phyloP scores from a whole-genome alignment of 2,113 vertebrate species.

The Ivindomyrus marchei region DNA sequence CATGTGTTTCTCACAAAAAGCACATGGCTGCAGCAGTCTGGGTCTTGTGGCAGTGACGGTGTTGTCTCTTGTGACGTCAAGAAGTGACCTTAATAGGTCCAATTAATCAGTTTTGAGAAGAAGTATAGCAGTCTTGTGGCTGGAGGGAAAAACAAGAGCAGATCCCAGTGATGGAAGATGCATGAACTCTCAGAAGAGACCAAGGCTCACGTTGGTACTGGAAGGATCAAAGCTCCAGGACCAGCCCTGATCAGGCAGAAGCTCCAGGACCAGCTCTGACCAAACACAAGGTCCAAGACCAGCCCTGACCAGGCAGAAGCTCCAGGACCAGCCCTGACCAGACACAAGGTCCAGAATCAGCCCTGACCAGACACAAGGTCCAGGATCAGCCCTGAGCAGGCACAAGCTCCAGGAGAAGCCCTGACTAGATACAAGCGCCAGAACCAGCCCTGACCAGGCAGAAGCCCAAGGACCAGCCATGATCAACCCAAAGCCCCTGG shows the following conservation, averaged over 20 bases:
- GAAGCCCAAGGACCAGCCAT: background rate
- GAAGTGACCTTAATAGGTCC: constrained; percentile 29
- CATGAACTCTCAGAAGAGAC: background rate
- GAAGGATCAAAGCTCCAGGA: background rate
- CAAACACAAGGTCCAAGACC: no score
- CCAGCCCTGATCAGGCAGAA: no score
- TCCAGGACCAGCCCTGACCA: background rate
- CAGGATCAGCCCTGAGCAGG: background rate
- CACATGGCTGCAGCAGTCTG: background rate
- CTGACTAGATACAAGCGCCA: background rate
- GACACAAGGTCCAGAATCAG: background rate
- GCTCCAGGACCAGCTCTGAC: no score
- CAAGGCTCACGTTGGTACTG: background rate
- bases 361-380: background rate
- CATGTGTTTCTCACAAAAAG: background rate
- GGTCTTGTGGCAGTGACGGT: constrained; percentile 9
- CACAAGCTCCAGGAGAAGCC: background rate
- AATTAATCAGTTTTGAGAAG: constrained; percentile 35
- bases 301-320: background rate
- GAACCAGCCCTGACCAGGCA: background rate
- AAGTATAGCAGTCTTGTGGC: constrained; percentile 9
- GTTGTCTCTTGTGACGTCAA: constrained; percentile 14
- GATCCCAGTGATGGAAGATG: background rate
- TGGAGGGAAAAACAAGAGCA: constrained; percentile 7
- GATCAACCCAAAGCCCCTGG: background rate